These are phyloP conservation scores for Caprella mutica DNA, from an alignment of 2,888 invertebrate genomes.

Conservation along the genomic window DNA sequence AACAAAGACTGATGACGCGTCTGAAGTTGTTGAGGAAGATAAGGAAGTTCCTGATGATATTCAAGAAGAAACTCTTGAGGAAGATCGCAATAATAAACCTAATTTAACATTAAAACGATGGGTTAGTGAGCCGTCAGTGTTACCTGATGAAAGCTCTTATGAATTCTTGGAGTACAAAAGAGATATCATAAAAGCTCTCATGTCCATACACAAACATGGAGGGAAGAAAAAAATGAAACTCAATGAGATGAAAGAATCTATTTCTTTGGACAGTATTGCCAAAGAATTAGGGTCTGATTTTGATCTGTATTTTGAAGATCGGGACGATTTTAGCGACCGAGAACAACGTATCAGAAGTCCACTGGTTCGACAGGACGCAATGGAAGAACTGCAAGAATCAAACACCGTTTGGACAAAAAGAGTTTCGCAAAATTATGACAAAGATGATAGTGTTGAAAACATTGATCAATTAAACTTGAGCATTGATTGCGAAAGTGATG, in stretches of 20 bases:
- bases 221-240: background rate
- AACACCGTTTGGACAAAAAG: no score
- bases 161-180: slow-evolving; percentile 3
- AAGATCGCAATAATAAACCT: background rate
- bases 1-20: no score
- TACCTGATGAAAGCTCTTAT: slow-evolving; percentile 6
- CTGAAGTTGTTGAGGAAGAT: background rate
- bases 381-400: no score
- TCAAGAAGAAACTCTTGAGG: background rate
- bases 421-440: no score
- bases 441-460: no score
- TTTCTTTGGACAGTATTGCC: slow-evolving; percentile 2
- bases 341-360: slow-evolving; percentile 1
- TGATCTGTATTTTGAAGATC: slow-evolving; percentile 1
- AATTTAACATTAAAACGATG: slow-evolving; percentile 8
- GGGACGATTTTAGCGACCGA: background rate
- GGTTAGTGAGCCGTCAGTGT: slow-evolving; percentile 11
- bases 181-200: slow-evolving; percentile 2
- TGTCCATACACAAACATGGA: slow-evolving; percentile 6
- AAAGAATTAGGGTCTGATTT: slow-evolving; percentile 3
- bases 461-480: no score
- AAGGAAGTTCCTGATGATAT: background rate
- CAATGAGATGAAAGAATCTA: background rate
- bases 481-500: no score
- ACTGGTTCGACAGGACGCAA: slow-evolving; percentile 1